Conservation (phyloP, 2,113 vertebrate genomes). For the Circaetus cinerascens region DNA sequence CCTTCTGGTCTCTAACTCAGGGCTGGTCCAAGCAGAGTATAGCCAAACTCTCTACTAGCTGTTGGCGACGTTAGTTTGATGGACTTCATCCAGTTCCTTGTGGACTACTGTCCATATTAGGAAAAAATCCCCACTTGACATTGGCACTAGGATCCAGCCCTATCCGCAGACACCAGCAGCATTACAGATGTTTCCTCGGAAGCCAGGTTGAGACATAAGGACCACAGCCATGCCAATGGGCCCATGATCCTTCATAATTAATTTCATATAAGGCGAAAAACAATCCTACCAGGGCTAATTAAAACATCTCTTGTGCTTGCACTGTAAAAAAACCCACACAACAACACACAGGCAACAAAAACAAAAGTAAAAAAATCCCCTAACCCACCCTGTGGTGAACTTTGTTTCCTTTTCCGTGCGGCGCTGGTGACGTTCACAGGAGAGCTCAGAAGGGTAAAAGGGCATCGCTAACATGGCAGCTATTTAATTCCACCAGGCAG, state of each 20-base stretch:
- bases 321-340: background rate
- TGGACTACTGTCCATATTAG: slow-evolving; percentile 37
- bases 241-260: background rate
- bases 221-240: background rate
- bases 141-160: background rate
- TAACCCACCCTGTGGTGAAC: slow-evolving; percentile 12
- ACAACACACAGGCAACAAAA: background rate
- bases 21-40: background rate
- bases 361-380: slow-evolving; percentile 31
- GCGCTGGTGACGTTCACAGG: background rate
- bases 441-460: background rate
- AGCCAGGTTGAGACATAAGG: background rate
- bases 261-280: background rate
- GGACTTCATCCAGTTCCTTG: slow-evolving; percentile 17
- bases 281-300: background rate
- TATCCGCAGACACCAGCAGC: background rate
- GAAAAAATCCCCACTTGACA: slow-evolving; percentile 31
- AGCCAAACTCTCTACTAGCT: slow-evolving; percentile 3
- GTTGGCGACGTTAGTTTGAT: background rate
- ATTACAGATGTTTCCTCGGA: background rate
- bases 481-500: slow-evolving; percentile 28
- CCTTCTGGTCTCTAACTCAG: background rate
- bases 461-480: background rate
- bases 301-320: background rate
- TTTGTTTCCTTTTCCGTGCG: background rate